Evolutionary conservation across 2,888 invertebrate species (phyloP).

Genomic region (Drosophila pseudotalamancana): DNA sequence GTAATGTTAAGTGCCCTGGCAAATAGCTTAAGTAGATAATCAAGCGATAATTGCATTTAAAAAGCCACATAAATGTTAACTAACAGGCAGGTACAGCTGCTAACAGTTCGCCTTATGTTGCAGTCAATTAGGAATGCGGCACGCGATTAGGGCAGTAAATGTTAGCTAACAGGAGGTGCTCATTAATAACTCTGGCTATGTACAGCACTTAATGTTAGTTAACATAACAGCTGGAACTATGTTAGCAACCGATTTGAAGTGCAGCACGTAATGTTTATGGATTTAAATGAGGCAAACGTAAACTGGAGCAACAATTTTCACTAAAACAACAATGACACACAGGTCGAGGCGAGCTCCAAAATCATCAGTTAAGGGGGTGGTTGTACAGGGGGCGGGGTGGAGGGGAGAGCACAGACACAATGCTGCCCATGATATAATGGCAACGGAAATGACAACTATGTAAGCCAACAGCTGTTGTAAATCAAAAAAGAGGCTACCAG

Average conservation of each 20-base stretch:
- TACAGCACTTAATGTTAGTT: background rate
- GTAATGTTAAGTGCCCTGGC: constrained; percentile 28
- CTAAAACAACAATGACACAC: constrained; percentile 40
- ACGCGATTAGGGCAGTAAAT: background rate
- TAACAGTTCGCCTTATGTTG: background rate
- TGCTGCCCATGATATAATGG: constrained; percentile 71
- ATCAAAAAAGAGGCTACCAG: constrained; percentile 67
- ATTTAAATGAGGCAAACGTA: constrained; percentile 35
- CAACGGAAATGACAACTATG: constrained; percentile 67
- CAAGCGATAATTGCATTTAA: constrained; percentile 29
- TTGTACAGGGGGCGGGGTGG: background rate
- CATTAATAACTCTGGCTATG: background rate
- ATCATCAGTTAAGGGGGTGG: constrained; percentile 36
- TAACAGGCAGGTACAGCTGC: constrained; percentile 12
- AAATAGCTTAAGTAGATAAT: constrained; percentile 31
- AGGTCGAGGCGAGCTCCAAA: constrained; percentile 45
- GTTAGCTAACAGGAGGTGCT: constrained; percentile 15
- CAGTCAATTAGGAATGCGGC: no score
- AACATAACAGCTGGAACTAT: constrained; percentile 6
- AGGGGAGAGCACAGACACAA: constrained; percentile 42
- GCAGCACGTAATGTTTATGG: constrained; percentile 30
- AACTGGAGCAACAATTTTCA: constrained; percentile 52
- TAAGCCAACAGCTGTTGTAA: constrained; percentile 65
- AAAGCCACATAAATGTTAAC: constrained; percentile 15
- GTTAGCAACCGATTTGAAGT: background rate